Base-by-base conservation (phyloP, 2,888 invertebrate genomes). In the Timandra comae region DNA sequence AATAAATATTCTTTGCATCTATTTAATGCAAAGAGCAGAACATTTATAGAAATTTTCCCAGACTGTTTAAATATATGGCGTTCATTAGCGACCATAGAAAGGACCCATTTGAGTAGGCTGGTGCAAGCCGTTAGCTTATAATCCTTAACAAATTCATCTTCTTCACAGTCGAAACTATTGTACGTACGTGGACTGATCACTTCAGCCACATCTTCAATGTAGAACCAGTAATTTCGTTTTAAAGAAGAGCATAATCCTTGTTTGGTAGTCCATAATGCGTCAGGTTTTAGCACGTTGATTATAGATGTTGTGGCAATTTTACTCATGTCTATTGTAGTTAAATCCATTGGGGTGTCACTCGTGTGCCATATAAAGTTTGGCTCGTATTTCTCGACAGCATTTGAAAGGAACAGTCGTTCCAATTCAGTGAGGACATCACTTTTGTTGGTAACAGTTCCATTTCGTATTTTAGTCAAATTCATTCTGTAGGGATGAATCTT, bases 51-150 rank as follows among this genome's bases (percentile, higher is more conserved):
- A 21, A 90, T 72, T 38, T 73, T 81, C 5, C 91, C 91, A 1
- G 68, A 52, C 2, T 77, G 58, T n/a, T 71, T 59, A 50, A 89
- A 84, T 7, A 90, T 60, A 7, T 77, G 76, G 33, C 56, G 64
- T 1, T 76, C 63, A 41, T 76, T 68, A 12, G 73, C 65, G 1
- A 70, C 64, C 77, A 76, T 80, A 16, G 70, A 72, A 11, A 79
- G 56, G 35, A 73, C 50, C 84, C 80, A 92, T 58, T 91, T 91
- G 22, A 96, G 68, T 32, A 96, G 75, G 43, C 91, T 91, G 29
- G 92, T 89, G 46, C 94, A 93, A 2, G 94, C 92, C 2, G 94
- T 95, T 31, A 91, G 79, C 59, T 91, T 89, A 63, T 90, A 97
- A 65, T 96, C 95, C 46, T 88, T 88, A 33, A 88, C 64, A 58